Base-by-base conservation (phyloP, 2,797 vertebrate species). In the Triplophysa bombifrons region DNA sequence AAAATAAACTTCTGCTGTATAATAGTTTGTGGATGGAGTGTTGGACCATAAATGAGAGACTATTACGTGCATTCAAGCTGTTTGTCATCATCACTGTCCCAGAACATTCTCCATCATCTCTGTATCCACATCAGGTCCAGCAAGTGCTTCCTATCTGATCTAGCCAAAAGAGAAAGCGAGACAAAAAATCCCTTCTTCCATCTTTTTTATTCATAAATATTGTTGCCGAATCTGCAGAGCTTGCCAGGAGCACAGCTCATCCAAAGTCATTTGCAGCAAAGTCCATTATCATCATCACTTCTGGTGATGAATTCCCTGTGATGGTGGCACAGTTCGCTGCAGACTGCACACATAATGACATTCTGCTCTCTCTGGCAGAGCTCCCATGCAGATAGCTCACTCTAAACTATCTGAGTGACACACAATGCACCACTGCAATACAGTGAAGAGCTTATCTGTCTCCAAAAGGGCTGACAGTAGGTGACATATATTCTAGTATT, bases 351-450 rank as follows among this genome's bases (percentile, higher is more conserved):
- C 90, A 16, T 96, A 96, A 96, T 96, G 94, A 93, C 95, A 96
- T 96, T 95, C 94, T 96, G 95, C 94, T 96, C 94, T 90, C 89
- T 86, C 95, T 96, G 95, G 95, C 95, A 94, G 90, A 83, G 77
- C 89, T 94, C 91, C 91, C 92, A 83, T 84, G 90, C 89, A 92
- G 86, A 92, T 92, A 91, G 91, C 88, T 87, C 74, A 81, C 88
- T 90, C 91, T 92, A 89, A 92, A 91, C 91, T 86, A 87, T 87
- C 87, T 88, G 84, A 79, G 77, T 86, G 88, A 87, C 84, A 82
- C 83, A 85, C 80, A 80, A 69, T 80, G 78, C 73, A 78, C 44
- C 70, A 60, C 83, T 76, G 79, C 69, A 60, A 81, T 76, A 60
- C 71, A 30, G 48, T 51, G 13, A 85, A 82, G 75, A 81, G 82